These are phyloP conservation scores for Glaucopsyche alexis DNA, from an alignment of 2,888 invertebrate genomes.

Conservation along the genomic window DNA sequence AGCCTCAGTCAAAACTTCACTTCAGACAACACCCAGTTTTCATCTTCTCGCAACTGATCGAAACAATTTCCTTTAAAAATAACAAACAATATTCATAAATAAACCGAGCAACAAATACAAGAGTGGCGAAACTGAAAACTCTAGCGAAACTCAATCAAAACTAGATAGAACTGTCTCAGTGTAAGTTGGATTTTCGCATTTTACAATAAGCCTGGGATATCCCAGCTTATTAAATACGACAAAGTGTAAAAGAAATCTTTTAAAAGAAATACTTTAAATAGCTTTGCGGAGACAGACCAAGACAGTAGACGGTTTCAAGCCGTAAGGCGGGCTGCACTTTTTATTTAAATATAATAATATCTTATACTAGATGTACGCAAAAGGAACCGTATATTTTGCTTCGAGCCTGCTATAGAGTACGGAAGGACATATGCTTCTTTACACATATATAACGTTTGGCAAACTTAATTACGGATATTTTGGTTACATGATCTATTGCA, in stretches of 20 bases:
- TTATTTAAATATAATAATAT: constrained; percentile 1
- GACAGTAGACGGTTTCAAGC: neutral
- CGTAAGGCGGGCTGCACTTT: neutral
- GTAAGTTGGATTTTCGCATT: neutral
- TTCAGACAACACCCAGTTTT: neutral
- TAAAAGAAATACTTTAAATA: constrained; percentile 19
- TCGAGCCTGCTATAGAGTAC: too few relatives aligned
- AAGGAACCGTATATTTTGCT: too few relatives aligned
- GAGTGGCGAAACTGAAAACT: neutral
- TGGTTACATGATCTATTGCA: too few relatives aligned
- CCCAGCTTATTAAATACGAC: constrained; percentile 14
- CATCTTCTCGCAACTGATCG: neutral
- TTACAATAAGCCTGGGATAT: neutral
- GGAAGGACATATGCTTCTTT: too few relatives aligned
- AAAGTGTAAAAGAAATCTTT: constrained; percentile 9
- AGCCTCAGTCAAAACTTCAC: neutral
- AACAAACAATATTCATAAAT: constrained; percentile 22
- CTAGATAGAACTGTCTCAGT: neutral
- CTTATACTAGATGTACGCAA: neutral
- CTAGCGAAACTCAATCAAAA: constrained; percentile 17
- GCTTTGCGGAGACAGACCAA: neutral
- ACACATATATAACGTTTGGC: too few relatives aligned
- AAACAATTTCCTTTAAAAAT: neutral
- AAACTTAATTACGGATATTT: too few relatives aligned
- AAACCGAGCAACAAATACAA: neutral